Base-by-base conservation (phyloP, 2,797 vertebrate genomes). In the Gallirallus australis region DNA sequence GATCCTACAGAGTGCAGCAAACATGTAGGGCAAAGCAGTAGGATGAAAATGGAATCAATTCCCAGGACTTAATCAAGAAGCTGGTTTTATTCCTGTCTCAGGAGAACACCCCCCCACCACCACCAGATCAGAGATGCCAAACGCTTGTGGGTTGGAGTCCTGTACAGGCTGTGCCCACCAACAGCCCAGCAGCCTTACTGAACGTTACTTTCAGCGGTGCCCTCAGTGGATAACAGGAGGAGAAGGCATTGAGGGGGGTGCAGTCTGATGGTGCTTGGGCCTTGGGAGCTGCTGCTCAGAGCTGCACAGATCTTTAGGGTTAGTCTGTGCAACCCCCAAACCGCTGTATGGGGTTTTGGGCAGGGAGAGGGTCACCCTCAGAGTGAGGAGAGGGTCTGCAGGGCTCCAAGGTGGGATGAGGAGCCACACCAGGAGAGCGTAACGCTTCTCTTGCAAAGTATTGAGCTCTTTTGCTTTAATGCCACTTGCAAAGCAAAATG, bases 21-120 rank as follows among this genome's bases (percentile, higher is more conserved):
- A 90, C 61, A 75, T n/a, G 82, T 68, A 93, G 95, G 94, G 91
- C 85, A 75, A 53, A 69, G 91, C 85, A 90, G 82, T 30, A 47
- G 93, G 76, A 91, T 91, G 88, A 71, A 95, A 96, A 96, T 95
- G 40, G 88, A 95, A 93, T 96, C 37, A 93, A 93, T 82, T 54
- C 4, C 31, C 37, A 42, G 72, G 33, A 59, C 72, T 95, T 95
- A 88, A 96, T 94, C 91, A 96, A 95, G 93, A n/a, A 83, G 79
- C 4, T 78, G 89, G 0, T 90, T 90, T 88, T 83, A 69, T 78
- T 94, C 69, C 33, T 3, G 8, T 42, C 63, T 57, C 28, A 39
- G 47, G 54, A 95, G 60, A 86, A 81, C 37, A 37, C 37, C 37
- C 37, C 37, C 37, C 37, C 35, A 12, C 39, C 40, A 7, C 33